Evolutionary conservation across 2,888 invertebrate species (phyloP).

Genomic region (Tipula vernalis): DNA sequence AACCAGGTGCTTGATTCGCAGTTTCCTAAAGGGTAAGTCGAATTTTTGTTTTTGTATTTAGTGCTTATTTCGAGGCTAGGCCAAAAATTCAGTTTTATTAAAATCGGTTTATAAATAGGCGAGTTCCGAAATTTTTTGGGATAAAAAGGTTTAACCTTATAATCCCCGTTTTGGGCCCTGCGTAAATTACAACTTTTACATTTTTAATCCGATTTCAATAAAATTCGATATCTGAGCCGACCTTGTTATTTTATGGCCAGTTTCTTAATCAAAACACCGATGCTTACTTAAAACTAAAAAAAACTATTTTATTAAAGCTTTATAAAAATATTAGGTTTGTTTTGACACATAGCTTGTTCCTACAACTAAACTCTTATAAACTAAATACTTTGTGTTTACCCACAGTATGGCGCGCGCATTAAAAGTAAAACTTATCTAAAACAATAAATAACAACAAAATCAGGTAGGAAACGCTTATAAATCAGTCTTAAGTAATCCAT

Average conservation of each 20-base stretch:
- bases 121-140: too few species aligned
- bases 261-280: background rate
- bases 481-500: slow-evolving; percentile 69
- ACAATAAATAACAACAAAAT: background rate
- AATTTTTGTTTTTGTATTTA: background rate
- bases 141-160: too few species aligned
- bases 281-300: background rate
- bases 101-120: too few species aligned
- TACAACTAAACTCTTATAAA: background rate
- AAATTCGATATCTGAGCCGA: too few species aligned
- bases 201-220: too few species aligned
- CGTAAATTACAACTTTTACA: too few species aligned
- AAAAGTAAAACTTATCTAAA: background rate
- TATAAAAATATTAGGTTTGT: background rate
- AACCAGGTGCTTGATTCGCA: slow-evolving; percentile 84
- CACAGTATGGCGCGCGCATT: background rate
- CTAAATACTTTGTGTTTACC: background rate
- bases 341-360: background rate
- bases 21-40: slow-evolving; percentile 64
- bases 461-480: slow-evolving; percentile 31
- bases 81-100: too few species aligned
- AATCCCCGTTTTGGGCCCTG: too few species aligned
- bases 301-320: background rate
- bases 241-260: background rate
- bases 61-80: too few species aligned